Evolutionary conservation across 2,797 vertebrate species (phyloP).

Genomic region (Silurus aristotelis): DNA sequence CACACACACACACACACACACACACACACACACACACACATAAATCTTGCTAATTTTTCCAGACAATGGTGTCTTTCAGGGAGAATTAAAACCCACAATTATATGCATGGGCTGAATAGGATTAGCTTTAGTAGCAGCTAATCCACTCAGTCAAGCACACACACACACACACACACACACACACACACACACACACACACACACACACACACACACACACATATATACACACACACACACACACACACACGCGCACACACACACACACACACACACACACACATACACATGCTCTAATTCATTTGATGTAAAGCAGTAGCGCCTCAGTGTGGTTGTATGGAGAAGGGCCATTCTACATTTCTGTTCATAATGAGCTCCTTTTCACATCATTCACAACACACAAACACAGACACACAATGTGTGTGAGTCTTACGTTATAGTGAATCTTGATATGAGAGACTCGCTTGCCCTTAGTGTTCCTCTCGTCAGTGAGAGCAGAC

Average conservation of each 20-base stretch:
- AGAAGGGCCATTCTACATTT: background rate
- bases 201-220: background rate
- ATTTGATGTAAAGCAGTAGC: background rate
- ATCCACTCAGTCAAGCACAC: conserved; percentile 5
- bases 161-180: background rate
- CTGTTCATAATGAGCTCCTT: background rate
- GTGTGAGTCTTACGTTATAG: conserved; percentile 63
- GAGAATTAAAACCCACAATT: background rate
- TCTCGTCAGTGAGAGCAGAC: conserved; percentile 84
- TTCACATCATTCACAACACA: conserved; percentile 5
- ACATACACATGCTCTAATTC: no score
- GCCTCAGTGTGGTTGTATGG: background rate
- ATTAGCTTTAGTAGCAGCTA: background rate
- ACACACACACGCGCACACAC: background rate
- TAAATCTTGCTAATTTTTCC: no score
- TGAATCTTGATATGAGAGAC: conserved; percentile 95
- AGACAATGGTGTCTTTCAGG: background rate
- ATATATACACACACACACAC: background rate
- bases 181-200: background rate
- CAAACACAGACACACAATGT: background rate
- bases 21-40: no score
- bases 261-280: background rate
- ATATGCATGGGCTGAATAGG: background rate
- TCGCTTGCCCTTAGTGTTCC: conserved; percentile 66
- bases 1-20: no score